Base-by-base conservation (phyloP, 1,140 invertebrate genomes). In the Neoseiulus cucumeris region DNA sequence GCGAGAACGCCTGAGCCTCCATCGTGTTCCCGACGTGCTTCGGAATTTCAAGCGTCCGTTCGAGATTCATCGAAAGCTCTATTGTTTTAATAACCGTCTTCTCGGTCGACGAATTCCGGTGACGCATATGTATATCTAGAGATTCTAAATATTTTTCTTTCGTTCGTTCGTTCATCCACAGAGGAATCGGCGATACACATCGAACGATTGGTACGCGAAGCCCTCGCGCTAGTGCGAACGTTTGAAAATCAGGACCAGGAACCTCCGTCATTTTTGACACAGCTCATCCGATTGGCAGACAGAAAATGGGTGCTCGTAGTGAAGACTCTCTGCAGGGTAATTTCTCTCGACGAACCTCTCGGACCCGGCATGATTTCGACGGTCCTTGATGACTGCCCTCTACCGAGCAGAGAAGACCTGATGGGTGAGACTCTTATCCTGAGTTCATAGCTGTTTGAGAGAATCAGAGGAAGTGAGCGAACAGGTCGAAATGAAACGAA, bases 261-360 rank as follows among this genome's bases (percentile, higher is more conserved):
- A 70, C 86, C 87, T 42, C 89, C 89, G 1, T 80, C 82, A 66
- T 85, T 87, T 0, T 84, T 93, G 80, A 75, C 88, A 44, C 84
- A 84, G 70, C 76, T 95, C 14, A 87, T 92, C 70, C 81, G 82
- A 30, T 88, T 93, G 70, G 89, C 91, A 14, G 89, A 93, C 69
- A 84, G 85, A 72, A 89, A 92, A 0, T 95, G 90, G 90, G 82
- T 93, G 64, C 83, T 87, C 76, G 85, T 95, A 59, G 85, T 94
- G 1, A 83, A 83, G 68, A 90, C 89, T 2, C 84, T 94, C 78
- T 84, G 93, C 33, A 83, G 87, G 70, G 83, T 87, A 20, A 89
- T 94, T 68, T 89, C 90, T 1, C 80, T 90, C 71, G 81, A 85
- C 66, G 85, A 92, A 78, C 87, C 89, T 12, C 79, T 94, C 41